Evolutionary conservation across 2,888 invertebrate genomes (phyloP), one percentile per base, ranked within the genome.

Genomic region (Oxystoma pomonae): DNA sequence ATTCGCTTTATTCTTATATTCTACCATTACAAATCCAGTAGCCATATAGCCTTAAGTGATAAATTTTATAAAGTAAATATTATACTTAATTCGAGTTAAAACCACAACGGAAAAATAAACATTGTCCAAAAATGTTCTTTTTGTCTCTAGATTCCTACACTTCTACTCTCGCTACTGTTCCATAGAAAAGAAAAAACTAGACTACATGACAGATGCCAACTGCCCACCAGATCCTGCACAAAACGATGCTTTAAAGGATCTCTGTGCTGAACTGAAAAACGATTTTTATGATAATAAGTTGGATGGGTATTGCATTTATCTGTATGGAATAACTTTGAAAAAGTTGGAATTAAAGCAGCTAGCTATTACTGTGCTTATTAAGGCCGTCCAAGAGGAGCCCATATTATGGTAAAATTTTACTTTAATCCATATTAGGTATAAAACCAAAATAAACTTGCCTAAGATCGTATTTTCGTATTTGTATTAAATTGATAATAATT

Each of bases 281-380:
- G 86, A 87, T 70, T 84, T 86, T 72, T 77, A 81, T 60, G 82
- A 82, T 16, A 83, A 84, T 61, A 87, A 86, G 68, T 80, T 94
- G 58, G 98, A 98, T 83, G 95, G 94, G 0, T 98, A 91, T 76
- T 86, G 90, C 5, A 83, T 93, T 51, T 96, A 95, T 80, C 80
- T 98, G 65, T 94, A 96, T 81, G 98, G 97, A 16, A 88, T 97
- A 2, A 90, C 98, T 1, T 81, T 97, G 57, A 92, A 94, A 74
- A 93, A 94, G 75, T 79, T 97, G 60, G 93, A 96, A 74, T 82
- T 97, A 16, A 83, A 87, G 58, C 86, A 85, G 66, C 87, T 91
- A 72, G 96, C 98, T 0, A 86, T 89, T 20, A 88, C 90, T 69
- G 86, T 91, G 57, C 83, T 98, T 53, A 85, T 91, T 18, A 89